Conservation (phyloP, 2,888 invertebrate species). For the Julus scanicus region DNA sequence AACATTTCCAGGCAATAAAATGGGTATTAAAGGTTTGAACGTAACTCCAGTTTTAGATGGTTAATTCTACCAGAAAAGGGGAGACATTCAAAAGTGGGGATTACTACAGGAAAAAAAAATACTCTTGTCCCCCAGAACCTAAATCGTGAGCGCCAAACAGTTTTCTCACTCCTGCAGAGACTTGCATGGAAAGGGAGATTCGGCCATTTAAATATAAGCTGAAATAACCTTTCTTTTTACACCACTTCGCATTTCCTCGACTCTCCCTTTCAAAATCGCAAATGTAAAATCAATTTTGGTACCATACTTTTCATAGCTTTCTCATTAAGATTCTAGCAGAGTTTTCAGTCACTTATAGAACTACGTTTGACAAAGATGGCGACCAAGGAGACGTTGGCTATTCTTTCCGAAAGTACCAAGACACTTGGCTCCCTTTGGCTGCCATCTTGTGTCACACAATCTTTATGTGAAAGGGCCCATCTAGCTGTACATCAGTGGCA, state of each 20-base stretch:
- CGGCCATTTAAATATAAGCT: not conserved
- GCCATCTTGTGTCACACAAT: too few species aligned
- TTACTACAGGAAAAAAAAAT: not conserved
- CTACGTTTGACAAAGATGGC: too few species aligned
- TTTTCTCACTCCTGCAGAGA: not conserved
- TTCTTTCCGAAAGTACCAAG: too few species aligned
- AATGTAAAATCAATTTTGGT: not conserved
- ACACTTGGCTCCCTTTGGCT: too few species aligned
- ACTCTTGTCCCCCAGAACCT: not conserved
- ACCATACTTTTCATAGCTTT: not conserved
- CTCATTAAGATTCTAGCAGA: not conserved
- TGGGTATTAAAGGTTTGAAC: constrained; percentile 11
- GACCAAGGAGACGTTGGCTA: too few species aligned
- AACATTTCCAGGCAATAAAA: constrained; percentile 40
- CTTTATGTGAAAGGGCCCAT: too few species aligned
- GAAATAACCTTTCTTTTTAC: constrained; percentile 31
- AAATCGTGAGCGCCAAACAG: not conserved
- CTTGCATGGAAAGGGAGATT: not conserved
- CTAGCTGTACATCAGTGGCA: too few species aligned
- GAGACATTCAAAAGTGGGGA: not conserved
- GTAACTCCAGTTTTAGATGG: constrained; percentile 40
- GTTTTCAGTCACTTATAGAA: too few species aligned
- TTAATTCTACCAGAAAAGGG: constrained; percentile 15
- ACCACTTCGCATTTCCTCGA: not conserved
- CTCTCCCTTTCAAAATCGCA: not conserved